Evolutionary conservation across 2,113 vertebrate species (phyloP).

Genomic region (Mormoops blainvillei): DNA sequence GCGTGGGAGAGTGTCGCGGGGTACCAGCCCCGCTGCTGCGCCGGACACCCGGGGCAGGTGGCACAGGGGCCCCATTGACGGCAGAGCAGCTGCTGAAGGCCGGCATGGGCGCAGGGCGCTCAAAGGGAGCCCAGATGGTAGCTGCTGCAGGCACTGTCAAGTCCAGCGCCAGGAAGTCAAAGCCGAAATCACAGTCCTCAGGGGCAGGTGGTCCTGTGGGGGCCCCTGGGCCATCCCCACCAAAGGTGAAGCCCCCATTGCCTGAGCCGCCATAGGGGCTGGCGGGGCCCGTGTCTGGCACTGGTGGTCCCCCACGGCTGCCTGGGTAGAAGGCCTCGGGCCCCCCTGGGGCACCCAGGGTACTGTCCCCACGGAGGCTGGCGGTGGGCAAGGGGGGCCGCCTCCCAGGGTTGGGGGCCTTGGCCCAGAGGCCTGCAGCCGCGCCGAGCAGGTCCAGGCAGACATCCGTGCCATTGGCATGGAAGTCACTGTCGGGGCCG

Average conservation of each 20-base stretch:
- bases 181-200: slow-evolving; percentile 86
- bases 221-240: slow-evolving; percentile 67
- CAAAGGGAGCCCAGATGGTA: slow-evolving; percentile 93
- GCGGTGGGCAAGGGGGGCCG: slow-evolving; percentile 50
- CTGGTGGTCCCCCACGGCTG: slow-evolving; percentile 47
- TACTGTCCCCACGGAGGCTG: slow-evolving; percentile 75
- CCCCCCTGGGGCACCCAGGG: slow-evolving; percentile 68
- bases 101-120: slow-evolving; percentile 75
- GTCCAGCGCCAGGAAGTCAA: slow-evolving; percentile 88
- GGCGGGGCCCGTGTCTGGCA: slow-evolving; percentile 79
- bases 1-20: slow-evolving; percentile 83
- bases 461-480: slow-evolving; percentile 96
- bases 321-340: slow-evolving; percentile 81
- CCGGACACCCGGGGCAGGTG: slow-evolving; percentile 81
- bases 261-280: slow-evolving; percentile 85
- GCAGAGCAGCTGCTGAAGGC: slow-evolving; percentile 79
- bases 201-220: slow-evolving; percentile 63
- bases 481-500: slow-evolving; percentile 95
- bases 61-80: slow-evolving; percentile 68
- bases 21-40: slow-evolving; percentile 82
- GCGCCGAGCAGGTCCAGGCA: slow-evolving; percentile 90
- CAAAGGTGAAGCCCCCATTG: slow-evolving; percentile 83
- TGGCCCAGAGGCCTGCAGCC: slow-evolving; percentile 85
- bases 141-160: slow-evolving; percentile 77
- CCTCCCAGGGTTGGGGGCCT: slow-evolving; percentile 77